Base-by-base conservation (phyloP, 2,797 vertebrate species). In the Pseudochaenichthys georgianus region DNA sequence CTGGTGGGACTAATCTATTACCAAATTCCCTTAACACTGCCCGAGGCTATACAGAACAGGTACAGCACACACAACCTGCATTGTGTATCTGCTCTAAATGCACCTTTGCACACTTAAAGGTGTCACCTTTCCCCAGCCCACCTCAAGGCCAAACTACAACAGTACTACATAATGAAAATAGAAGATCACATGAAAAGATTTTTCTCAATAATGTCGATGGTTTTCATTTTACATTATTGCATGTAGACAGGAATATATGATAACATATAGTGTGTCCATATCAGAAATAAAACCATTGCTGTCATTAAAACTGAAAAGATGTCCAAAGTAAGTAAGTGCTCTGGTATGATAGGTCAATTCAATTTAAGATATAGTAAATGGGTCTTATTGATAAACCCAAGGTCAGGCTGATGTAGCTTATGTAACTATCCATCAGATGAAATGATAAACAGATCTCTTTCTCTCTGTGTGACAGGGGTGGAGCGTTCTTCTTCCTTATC, bases 1-100 rank as follows among this genome's bases (percentile, higher is more conserved):
- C 86, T 96, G 52, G 94, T 95, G 83, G 96, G 95, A 59, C 93
- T 96, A 69, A 95, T 96, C 83, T 96, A 96, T 87, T 96, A 83
- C 79, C 94, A 96, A 57, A 92, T 96, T 85, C 92, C 95, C 13
- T 19, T 90, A 66, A 95, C 80, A 0, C 62, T 95, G 34, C 94
- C 95, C 0, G 95, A 95, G 75, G 95, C 79, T 12, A 13, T 94
- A 31, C 95, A 95, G 90, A 96, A 96, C 93, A 95, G 93, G 92
- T 94, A 85, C 38, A 42, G 59, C 46, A 55, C 3, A 7, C 54
- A 21, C 13, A 21, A 41, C 77, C 60, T 23, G 55, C 43, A 23
- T 11, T 61, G 38, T 13, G 13, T 11, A 11, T 57, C 8, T 45
- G 17, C 58, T 65, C 45, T 45, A 13, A n/a, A 64, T 48, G 54